Evolutionary conservation across 2,797 vertebrate genomes (phyloP), one percentile per base, ranked within the genome.

Genomic region (Rousettus madagascariensis): DNA sequence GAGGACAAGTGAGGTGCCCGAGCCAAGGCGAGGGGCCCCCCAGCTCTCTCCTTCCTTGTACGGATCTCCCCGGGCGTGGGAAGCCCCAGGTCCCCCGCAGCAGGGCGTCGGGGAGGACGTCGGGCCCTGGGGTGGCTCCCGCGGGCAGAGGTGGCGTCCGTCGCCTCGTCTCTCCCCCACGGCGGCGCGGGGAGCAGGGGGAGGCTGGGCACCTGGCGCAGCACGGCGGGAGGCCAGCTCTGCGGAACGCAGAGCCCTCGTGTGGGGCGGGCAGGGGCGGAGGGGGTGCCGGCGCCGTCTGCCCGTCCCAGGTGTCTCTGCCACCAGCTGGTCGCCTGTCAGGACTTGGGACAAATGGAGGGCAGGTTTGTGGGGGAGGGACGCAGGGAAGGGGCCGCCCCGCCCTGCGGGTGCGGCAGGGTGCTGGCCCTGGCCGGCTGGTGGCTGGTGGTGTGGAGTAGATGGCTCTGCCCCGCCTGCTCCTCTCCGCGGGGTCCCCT

Each of bases 141-240:
- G 1, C 4, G 7, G 49, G 15, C 30, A 6, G 71, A 30, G 24
- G n/a, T 2, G 8, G 38, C 3, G 0, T 8, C 2, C 0, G 71
- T 20, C 17, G 0, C 20, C 3, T 13, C 0, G 12, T 15, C 17
- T 36, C 41, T 24, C 61, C 4, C 19, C 6, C 0, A 5, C 26
- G 22, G 43, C 16, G 5, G 41, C 51, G 1, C 43, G 3, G 65
- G 20, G 65, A 36, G 20, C 30, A 86, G 51, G 17, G 38, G 9
- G 11, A 22, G 1, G 19, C 3, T 20, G 8, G 77, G 38, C 26
- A 8, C 16, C 49, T 5, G 49, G 49, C 16, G 49, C 15, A 16
- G 15, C 49, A 16, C 15, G 49, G 49, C 53, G 12, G 2, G 19
- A 53, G n/a, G 72, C n/a, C 71, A 65, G 8, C n/a, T 36, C 12